Evolutionary conservation across 2,113 vertebrate genomes (phyloP).

Genomic region (Rafetus swinhoei): DNA sequence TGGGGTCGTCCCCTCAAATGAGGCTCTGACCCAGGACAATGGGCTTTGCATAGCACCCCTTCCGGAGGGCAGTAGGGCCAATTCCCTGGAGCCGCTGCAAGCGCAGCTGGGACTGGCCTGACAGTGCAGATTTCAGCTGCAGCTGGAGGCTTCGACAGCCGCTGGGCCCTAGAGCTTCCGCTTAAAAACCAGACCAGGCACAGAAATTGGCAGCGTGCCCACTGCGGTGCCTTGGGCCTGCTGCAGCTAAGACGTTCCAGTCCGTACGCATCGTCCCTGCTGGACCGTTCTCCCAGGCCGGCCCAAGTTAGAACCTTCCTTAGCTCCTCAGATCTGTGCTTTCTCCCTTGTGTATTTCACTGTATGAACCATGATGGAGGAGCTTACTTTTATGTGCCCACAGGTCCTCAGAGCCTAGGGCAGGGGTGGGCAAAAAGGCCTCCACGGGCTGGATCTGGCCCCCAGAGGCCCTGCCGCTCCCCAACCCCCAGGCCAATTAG

Average conservation of each 20-base stretch:
- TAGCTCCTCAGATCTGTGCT: neutral
- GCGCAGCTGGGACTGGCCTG: neutral
- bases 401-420: neutral
- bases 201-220: neutral
- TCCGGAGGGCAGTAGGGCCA: rapidly evolving
- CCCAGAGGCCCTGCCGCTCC: too few species aligned
- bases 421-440: neutral
- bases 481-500: too few species aligned
- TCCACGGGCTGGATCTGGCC: too few species aligned
- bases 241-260: neutral
- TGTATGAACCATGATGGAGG: neutral
- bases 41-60: neutral
- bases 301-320: neutral
- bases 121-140: neutral
- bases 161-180: neutral
- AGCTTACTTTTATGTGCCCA: neutral
- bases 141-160: too few species aligned
- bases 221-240: neutral
- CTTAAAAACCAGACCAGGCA: neutral
- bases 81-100: neutral
- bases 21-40: neutral
- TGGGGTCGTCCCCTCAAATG: neutral
- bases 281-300: neutral
- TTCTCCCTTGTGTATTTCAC: neutral
- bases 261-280: neutral